Percentiles rank a stretch among this genome's conserved stretches.
Conservation (phyloP, 2,113 vertebrate species). For the Leucosticte australis region DNA sequence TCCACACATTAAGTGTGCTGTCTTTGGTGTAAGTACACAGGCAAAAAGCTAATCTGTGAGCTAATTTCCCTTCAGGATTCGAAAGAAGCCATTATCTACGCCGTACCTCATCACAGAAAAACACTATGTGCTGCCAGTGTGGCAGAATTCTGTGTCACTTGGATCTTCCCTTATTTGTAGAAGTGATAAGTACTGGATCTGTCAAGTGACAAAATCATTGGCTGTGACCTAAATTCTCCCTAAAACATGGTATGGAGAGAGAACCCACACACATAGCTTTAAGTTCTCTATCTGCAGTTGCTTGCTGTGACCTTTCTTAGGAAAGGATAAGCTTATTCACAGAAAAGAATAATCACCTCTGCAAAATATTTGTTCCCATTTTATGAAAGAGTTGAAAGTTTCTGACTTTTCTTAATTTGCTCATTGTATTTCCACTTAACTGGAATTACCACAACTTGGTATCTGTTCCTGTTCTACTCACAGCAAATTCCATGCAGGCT, state of each 20-base stretch:
- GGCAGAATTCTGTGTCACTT: not conserved
- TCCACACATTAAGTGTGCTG: not conserved
- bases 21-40: not conserved
- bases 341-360: not conserved
- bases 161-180: not conserved
- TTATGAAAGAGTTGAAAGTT: not conserved
- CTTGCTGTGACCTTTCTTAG: not conserved
- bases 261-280: not conserved
- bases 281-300: not conserved
- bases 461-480: not conserved
- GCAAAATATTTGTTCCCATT: not conserved
- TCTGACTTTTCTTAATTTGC: not conserved
- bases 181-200: conserved; percentile 26
- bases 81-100: not conserved
- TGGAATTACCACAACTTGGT: not conserved
- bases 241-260: not conserved
- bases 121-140: not conserved
- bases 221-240: conserved; percentile 4
- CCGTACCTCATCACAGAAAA: not conserved
- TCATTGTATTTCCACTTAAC: not conserved
- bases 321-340: not conserved
- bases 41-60: not conserved
- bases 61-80: not conserved
- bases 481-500: not conserved
- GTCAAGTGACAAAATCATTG: conserved; percentile 31